Conservation (phyloP, 1,140 invertebrate genomes). For the Cardiocondyla obscurior region DNA sequence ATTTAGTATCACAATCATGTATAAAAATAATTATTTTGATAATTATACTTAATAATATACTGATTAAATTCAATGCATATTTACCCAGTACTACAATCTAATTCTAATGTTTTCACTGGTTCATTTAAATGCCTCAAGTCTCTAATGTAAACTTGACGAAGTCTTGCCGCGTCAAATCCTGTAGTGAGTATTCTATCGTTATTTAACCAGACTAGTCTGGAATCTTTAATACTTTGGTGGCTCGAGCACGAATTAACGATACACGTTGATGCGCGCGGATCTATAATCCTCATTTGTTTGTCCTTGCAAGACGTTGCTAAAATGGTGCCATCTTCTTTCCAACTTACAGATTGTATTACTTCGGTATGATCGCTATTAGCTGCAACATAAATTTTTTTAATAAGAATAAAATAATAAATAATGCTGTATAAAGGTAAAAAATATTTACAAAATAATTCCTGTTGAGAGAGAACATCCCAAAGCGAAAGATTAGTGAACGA, state of each 20-base stretch:
- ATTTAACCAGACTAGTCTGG: slow-evolving; percentile 94
- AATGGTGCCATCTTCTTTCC: slow-evolving; percentile 92
- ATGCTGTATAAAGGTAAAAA: neutral
- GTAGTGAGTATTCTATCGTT: slow-evolving; percentile 93
- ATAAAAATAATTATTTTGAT: neutral
- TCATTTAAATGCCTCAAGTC: slow-evolving; percentile 92
- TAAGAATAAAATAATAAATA: neutral
- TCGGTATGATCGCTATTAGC: slow-evolving; percentile 91
- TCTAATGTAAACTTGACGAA: slow-evolving; percentile 93
- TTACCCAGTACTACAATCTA: slow-evolving; percentile 95
- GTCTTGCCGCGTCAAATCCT: slow-evolving; percentile 89
- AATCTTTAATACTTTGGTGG: slow-evolving; percentile 96
- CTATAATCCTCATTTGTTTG: slow-evolving; percentile 91
- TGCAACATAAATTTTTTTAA: slow-evolving; percentile 75
- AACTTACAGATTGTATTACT: slow-evolving; percentile 92
- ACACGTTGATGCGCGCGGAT: slow-evolving; percentile 88
- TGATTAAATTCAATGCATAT: slow-evolving; percentile 41
- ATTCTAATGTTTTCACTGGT: slow-evolving; percentile 90
- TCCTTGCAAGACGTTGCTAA: slow-evolving; percentile 92
- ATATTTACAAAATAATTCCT: slow-evolving; percentile 90
- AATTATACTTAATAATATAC: neutral
- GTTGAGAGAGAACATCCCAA: slow-evolving; percentile 93
- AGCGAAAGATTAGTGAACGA: slow-evolving; percentile 92
- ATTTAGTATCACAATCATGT: too few species aligned
- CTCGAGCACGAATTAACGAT: slow-evolving; percentile 88